Conservation (phyloP, 2,888 invertebrate genomes). For the Rugalucina vietnamica region DNA sequence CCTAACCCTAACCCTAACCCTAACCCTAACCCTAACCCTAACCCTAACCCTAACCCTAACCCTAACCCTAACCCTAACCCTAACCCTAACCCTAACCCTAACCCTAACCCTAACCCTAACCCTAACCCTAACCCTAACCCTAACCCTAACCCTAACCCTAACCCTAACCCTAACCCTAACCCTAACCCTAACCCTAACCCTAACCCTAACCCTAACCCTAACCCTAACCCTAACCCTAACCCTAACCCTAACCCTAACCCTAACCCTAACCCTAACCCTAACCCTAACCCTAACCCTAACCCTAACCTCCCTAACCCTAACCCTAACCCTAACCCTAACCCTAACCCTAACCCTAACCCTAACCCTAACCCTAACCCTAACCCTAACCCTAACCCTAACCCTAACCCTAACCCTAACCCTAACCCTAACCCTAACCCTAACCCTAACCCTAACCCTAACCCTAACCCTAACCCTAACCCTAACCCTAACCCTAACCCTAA, state of each 20-base stretch:
- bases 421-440: background rate
- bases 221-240: slow-evolving; percentile 24
- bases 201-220: slow-evolving; percentile 22
- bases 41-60: background rate
- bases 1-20: slow-evolving; percentile 19
- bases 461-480: background rate
- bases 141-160: slow-evolving; percentile 18
- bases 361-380: slow-evolving; percentile 20
- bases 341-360: slow-evolving; percentile 2
- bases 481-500: background rate
- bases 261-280: slow-evolving; percentile 7
- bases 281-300: slow-evolving; percentile 10
- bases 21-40: background rate
- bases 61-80: background rate
- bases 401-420: background rate
- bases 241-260: slow-evolving; percentile 24
- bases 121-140: slow-evolving; percentile 14
- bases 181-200: slow-evolving; percentile 21
- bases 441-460: background rate
- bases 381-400: slow-evolving; percentile 18
- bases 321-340: background rate
- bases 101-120: slow-evolving; percentile 14
- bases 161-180: slow-evolving; percentile 17
- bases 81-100: slow-evolving; percentile 1
- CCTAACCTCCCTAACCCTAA: slow-evolving; percentile 7